A percentile compares a stretch with the other conserved stretches of the same genome.
Evolutionary conservation across 2,113 vertebrate genomes (phyloP).

Genomic region (Sorex araneus): DNA sequence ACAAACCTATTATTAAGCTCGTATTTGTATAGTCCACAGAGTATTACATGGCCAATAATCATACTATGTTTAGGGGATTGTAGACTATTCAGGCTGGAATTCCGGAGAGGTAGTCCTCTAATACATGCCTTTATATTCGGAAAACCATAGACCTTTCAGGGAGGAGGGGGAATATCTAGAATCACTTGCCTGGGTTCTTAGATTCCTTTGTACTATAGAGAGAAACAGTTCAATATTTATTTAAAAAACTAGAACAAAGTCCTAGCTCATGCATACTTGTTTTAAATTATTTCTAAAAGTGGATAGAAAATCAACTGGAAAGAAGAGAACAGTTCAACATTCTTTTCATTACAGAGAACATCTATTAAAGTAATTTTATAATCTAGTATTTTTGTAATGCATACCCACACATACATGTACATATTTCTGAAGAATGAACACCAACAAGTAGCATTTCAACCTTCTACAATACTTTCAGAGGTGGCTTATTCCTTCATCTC

Average conservation of each 20-base stretch:
- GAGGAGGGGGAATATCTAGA: not conserved
- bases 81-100: not conserved
- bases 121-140: fast-evolving
- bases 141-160: not conserved
- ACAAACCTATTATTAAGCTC: not conserved
- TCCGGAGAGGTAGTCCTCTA: not conserved
- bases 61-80: too few species aligned
- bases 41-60: not conserved
- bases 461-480: too few species aligned
- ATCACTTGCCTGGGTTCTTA: not conserved
- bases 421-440: not conserved
- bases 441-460: not conserved
- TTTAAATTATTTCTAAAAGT: conserved; percentile 39
- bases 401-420: not conserved
- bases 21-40: not conserved
- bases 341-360: conserved; percentile 20
- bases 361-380: conserved; percentile 39
- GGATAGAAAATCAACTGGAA: not conserved
- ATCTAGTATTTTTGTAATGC: not conserved
- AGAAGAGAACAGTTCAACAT: not conserved
- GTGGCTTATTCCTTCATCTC: not conserved
- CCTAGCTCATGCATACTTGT: not conserved
- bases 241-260: conserved; percentile 47
- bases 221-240: conserved; percentile 51
- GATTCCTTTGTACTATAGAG: not conserved